Conservation (phyloP, 1,140 invertebrate genomes). For the Lysiphlebus fabarum region DNA sequence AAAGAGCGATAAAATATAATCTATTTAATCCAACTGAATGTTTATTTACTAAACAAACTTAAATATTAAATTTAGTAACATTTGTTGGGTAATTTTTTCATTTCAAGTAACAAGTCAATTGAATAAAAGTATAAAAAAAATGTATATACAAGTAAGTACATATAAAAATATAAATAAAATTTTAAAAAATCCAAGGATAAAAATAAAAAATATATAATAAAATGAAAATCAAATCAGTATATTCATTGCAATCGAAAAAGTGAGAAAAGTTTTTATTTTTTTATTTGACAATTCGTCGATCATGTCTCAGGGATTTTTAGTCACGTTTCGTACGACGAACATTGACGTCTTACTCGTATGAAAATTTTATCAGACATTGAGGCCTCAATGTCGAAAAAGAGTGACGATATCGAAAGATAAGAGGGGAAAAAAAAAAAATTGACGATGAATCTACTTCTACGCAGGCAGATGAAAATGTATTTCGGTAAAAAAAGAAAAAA, state of each 20-base stretch:
- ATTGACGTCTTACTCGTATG: slow-evolving; percentile 13
- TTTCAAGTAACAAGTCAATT: too few relatives aligned
- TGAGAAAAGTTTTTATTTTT: slow-evolving; percentile 6
- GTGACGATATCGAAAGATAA: not conserved
- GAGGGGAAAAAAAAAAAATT: slow-evolving; percentile 24
- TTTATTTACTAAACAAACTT: too few relatives aligned
- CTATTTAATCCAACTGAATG: too few relatives aligned
- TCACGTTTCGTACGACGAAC: slow-evolving; percentile 14
- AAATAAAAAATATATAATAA: not conserved
- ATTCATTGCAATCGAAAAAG: slow-evolving; percentile 11
- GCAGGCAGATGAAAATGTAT: too few relatives aligned
- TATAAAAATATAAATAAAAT: too few relatives aligned
- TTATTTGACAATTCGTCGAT: not conserved
- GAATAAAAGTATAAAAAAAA: too few relatives aligned
- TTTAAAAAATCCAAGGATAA: not conserved
- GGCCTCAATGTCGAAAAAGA: not conserved
- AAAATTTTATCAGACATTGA: slow-evolving; percentile 6
- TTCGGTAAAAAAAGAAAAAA: not conserved
- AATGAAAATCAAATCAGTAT: slow-evolving; percentile 2
- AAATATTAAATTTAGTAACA: too few relatives aligned
- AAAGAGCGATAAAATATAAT: too few relatives aligned
- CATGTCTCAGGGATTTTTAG: slow-evolving; percentile 8
- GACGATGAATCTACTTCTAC: too few relatives aligned
- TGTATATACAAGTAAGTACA: too few relatives aligned
- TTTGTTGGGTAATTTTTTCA: too few relatives aligned